Base-by-base conservation (phyloP, 2,797 vertebrate species). In the Psittacula echo region DNA sequence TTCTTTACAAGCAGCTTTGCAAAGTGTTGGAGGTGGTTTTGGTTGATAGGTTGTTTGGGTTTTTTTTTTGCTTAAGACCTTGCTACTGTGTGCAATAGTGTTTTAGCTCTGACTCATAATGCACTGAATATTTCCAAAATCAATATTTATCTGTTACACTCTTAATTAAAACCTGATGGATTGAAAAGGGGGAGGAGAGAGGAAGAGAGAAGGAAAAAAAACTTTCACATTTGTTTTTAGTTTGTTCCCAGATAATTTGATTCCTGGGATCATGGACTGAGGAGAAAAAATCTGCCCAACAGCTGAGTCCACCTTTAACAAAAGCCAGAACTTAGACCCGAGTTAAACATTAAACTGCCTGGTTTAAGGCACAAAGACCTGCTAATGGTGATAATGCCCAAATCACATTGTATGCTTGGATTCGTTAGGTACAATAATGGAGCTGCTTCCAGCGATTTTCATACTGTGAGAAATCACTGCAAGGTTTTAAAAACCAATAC, bases 271-370 rank as follows among this genome's bases (percentile, higher is more conserved):
- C 48, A 30, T 27, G 53, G 48, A 23, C 22, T 50, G 6, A 1
- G 16, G 53, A 54, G 24, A 6, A 16, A 22, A 74, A 21, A 41
- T 3, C 53, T 66, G 11, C 54, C 20, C 14, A 84, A 60, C 29
- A 87, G 76, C 94, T 94, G 85, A 79, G 67, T 82, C 62, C n/a
- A 61, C 77, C 39, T 76, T 64, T 29, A 74, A 56, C 71, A 85
- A 90, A 84, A 91, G 64, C 14, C 51, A 44, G 54, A 47, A 74
- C 30, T 87, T 68, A 51, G 82, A 60, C 26, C 51, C 0, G 0
- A 41, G 86, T 93, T 94, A 80, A 93, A 65, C 10, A 82, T 94
- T 96, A 79, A 82, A 15, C 78, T 44, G 51, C 7, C 17, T 67
- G 65, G 34, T 84, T 66, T 56, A 30, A 4, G 44, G 14, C 83